A percentile compares a stretch with the other conserved stretches of the same genome.
Conservation (phyloP, 2,888 invertebrate genomes). For the Drymonia ruficornis region DNA sequence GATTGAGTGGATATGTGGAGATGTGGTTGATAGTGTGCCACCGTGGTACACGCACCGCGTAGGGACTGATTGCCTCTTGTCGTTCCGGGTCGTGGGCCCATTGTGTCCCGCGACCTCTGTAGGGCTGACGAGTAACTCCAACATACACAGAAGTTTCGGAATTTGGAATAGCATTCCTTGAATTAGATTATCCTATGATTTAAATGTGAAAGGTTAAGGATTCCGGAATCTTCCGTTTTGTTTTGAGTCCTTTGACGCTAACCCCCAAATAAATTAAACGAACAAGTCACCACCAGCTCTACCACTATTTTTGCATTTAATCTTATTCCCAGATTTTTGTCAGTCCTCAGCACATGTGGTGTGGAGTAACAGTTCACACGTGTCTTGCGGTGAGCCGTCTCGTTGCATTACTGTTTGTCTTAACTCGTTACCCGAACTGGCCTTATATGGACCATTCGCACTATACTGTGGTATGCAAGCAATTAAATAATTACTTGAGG, state of each 20-base stretch:
- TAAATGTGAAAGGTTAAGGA: too few species aligned
- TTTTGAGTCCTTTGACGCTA: too few species aligned
- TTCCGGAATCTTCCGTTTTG: too few species aligned
- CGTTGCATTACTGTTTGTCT: conserved; percentile 9
- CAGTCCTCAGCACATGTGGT: conserved; percentile 3
- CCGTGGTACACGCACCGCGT: conserved; percentile 3
- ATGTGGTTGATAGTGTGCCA: conserved; percentile 1
- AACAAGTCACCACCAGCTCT: too few species aligned
- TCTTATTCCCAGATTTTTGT: too few species aligned
- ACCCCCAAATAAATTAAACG: too few species aligned
- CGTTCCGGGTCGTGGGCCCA: conserved; percentile 32
- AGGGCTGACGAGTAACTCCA: not conserved
- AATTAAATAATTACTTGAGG: not conserved
- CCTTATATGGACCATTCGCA: conserved; percentile 2
- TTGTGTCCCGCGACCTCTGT: conserved; percentile 14
- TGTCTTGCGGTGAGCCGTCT: conserved; percentile 12
- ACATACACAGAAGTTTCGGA: not conserved
- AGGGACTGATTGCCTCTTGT: conserved; percentile 37
- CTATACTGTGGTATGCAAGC: not conserved
- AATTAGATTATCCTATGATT: too few species aligned
- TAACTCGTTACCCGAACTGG: conserved; percentile 6
- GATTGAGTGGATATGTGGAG: conserved; percentile 3
- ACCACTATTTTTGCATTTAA: too few species aligned
- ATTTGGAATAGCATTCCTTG: too few species aligned
- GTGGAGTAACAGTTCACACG: conserved; percentile 15